Evolutionary conservation across 64 coral and sea anemone species (phyloP), one percentile per base, ranked within the genome.

Genomic region (Actinia tenebrosa): DNA sequence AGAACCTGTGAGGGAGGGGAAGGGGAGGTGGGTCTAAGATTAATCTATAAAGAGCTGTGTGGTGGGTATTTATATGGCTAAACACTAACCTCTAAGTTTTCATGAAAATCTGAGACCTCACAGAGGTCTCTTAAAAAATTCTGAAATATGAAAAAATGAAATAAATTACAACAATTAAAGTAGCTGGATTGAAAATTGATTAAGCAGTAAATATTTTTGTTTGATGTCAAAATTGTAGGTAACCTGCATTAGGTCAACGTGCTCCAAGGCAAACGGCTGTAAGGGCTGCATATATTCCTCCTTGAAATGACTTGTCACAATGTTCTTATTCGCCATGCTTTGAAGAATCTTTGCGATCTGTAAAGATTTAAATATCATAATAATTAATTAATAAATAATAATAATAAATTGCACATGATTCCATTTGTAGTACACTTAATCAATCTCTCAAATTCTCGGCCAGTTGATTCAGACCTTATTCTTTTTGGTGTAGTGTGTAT

Each of bases 331-430:
- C 1, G 96, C 93, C 72, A 94, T 98, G 78, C 93, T 94, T 50
- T 98, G 96, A 53, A 98, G 82, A 18, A 98, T 91, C 75, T 98
- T 98, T 10, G 96, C 96, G 83, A 98, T 92, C 96, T 98, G 46
- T 37, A 27, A 30, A 75, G 56, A 66, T 66, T 66, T 3, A 3
- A 5, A 22, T 22, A 66, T 66, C 17, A 58, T 58, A 5, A 37
- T 37, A 37, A 37, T 37, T 0, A 37, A 37, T 37, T 0, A 37
- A 37, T 37, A 37, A 37, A 37, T 37, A 37, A 37, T 37, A 37
- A 37, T 37, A 37, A 37, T 0, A 37, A 37, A 37, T 37, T 37
- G 30, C 30, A 37, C 30, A 37, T 37, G 30, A 37, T 37, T 37
- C 30, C 30, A 37, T 37, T 37, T 37, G 30, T 37, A 37, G 30